These are phyloP conservation scores for Progne subis DNA, from an alignment of 2,113 vertebrate genomes.

Conservation along the genomic window DNA sequence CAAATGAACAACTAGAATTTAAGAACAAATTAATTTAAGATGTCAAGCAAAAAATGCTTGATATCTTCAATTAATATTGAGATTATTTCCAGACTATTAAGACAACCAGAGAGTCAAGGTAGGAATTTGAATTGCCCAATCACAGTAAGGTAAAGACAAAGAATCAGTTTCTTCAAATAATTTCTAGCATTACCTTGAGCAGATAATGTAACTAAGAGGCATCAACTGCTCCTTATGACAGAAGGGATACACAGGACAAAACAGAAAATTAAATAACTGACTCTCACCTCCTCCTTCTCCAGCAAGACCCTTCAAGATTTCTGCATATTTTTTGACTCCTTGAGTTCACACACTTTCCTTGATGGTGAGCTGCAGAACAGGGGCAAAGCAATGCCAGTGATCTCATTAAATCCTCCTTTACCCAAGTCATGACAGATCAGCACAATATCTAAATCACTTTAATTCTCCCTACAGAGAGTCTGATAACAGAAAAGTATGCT, in stretches of 20 bases:
- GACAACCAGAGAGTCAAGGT: not conserved
- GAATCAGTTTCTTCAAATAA: not conserved
- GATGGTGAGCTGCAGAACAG: not conserved
- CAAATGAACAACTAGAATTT: not conserved
- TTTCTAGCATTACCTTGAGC: not conserved
- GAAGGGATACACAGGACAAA: not conserved
- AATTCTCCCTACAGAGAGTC: not conserved
- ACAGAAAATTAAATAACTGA: not conserved
- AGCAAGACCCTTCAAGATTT: not conserved
- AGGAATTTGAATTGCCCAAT: not conserved
- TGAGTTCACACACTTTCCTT: not conserved
- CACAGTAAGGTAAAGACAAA: not conserved
- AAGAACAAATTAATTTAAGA: not conserved
- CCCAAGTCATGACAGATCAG: not conserved
- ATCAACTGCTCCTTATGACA: not conserved
- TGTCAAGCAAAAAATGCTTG: not conserved
- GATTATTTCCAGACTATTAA: not conserved
- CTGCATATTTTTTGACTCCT: not conserved
- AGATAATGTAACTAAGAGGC: not conserved
- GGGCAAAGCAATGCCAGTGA: not conserved
- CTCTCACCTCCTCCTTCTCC: not conserved
- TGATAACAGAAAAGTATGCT: conserved; percentile 17
- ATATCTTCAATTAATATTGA: not conserved
- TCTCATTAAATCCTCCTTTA: conserved; percentile 14
- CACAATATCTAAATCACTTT: conserved; percentile 20